Evolutionary conservation across 1,140 invertebrate genomes (phyloP), one percentile per base, ranked within the genome.

Genomic region (Trichonephila inaurata): DNA sequence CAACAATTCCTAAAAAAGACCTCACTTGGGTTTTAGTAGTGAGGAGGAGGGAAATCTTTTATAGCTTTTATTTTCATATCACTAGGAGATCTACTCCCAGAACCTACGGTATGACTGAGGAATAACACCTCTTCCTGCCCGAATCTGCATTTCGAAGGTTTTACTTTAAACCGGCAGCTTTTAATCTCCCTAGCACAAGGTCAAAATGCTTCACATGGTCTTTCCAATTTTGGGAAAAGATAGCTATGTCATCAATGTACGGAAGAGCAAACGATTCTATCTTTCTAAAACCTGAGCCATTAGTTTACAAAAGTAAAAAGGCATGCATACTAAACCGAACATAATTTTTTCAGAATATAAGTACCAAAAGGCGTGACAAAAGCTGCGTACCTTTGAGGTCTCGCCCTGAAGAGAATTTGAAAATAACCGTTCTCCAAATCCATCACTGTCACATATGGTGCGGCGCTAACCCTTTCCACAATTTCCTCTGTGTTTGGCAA

Each of bases 161-260:
- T 28, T 28, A 28, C n/a, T 28, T 28, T 28, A 28, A 28, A 28
- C 28, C 28, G 28, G 28, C 28, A 28, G 28, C 28, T 28, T 28
- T 28, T 28, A 28, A 28, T 28, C 28, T 28, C 28, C 28, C 28
- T 28, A 28, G 28, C 28, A 28, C 28, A 28, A 28, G 28, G 28
- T 28, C 28, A 28, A 28, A 28, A 28, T 28, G 28, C 28, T 1
- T 28, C 28, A 0, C 28, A 28, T 28, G 28, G 28, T 28, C 28
- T 28, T 28, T 28, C 28, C 28, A 28, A 28, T 28, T 28, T 28
- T 28, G 28, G 28, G 28, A 28, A n/a, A 28, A 28, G 28, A 28
- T 94, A 64, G 86, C 12, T 18, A 94, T 66, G 28, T 77, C 83
- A 89, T 89, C 91, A 19, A 93, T 10, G 81, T 81, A 93, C 8